Percentiles rank a stretch among this genome's conserved stretches.
These are phyloP conservation scores for Channallabes apus DNA, from an alignment of 2,797 vertebrate genomes.

Conservation along the genomic window DNA sequence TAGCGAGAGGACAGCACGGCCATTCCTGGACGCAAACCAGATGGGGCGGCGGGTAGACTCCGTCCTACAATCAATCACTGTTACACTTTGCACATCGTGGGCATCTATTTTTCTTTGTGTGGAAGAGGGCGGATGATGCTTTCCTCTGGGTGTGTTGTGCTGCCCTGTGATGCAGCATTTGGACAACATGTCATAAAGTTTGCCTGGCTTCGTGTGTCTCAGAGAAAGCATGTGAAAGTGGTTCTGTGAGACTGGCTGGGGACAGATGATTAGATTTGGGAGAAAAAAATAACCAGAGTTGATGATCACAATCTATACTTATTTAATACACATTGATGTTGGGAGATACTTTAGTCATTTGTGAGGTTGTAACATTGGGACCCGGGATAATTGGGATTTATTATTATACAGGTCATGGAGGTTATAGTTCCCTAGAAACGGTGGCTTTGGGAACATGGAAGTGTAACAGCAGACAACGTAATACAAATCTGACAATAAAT, in stretches of 20 bases:
- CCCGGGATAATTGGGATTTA: background rate
- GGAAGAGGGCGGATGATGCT: too few relatives aligned
- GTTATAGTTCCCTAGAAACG: background rate
- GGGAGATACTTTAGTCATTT: background rate
- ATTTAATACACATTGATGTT: background rate
- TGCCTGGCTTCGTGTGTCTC: background rate
- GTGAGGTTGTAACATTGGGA: background rate
- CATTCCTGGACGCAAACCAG: too few relatives aligned
- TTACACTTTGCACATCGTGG: too few relatives aligned
- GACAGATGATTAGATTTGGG: too few relatives aligned
- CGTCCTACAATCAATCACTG: too few relatives aligned
- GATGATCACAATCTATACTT: background rate
- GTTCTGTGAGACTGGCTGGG: too few relatives aligned
- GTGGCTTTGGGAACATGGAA: background rate
- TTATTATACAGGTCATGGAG: background rate
- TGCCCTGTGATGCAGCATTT: background rate
- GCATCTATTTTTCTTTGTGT: too few relatives aligned
- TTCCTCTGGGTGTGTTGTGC: background rate
- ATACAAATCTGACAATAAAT: too few relatives aligned
- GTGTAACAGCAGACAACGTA: too few relatives aligned
- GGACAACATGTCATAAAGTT: background rate
- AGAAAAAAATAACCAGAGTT: too few relatives aligned
- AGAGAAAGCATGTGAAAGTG: background rate
- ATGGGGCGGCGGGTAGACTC: too few relatives aligned
- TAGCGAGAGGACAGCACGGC: too few relatives aligned